Evolutionary conservation across 1,140 invertebrate species (phyloP).

Genomic region (Musca vetustissima): DNA sequence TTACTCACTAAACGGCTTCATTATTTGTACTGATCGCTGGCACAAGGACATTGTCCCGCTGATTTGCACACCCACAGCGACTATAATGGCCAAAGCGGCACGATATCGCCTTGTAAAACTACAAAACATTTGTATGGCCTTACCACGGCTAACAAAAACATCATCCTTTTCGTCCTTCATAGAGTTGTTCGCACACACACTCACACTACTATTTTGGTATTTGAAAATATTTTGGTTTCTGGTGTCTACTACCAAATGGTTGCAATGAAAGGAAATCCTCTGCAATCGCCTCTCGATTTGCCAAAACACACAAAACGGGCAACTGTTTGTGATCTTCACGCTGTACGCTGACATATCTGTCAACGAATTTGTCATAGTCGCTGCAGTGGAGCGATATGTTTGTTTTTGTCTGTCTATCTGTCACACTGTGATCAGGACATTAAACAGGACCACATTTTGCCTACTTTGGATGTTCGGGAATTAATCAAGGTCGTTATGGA

Average conservation of each 20-base stretch:
- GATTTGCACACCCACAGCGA: constrained; percentile 9
- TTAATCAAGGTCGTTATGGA: constrained; percentile 20
- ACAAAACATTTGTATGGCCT: constrained; percentile 8
- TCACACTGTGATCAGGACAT: too few species aligned
- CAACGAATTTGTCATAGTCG: constrained; percentile 16
- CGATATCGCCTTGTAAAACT: neutral
- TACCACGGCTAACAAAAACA: neutral
- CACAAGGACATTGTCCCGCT: constrained; percentile 24
- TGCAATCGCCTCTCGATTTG: neutral
- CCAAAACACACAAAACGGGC: constrained; percentile 7
- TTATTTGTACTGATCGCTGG: constrained; percentile 13
- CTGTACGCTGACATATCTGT: neutral
- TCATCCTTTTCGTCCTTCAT: neutral
- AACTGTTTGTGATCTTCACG: constrained; percentile 1
- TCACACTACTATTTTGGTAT: neutral
- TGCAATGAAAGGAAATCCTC: neutral
- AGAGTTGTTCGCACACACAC: too few species aligned
- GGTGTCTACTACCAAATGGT: constrained; percentile 17
- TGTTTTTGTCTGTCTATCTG: too few species aligned
- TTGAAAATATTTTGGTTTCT: constrained; percentile 23
- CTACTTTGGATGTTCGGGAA: neutral
- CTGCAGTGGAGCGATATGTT: too few species aligned
- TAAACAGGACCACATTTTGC: too few species aligned
- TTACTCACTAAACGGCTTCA: neutral
- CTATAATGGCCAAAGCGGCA: constrained; percentile 13